phyloP scores from a whole-genome alignment of 2,797 vertebrate genomes.

The Potorous gilbertii region DNA sequence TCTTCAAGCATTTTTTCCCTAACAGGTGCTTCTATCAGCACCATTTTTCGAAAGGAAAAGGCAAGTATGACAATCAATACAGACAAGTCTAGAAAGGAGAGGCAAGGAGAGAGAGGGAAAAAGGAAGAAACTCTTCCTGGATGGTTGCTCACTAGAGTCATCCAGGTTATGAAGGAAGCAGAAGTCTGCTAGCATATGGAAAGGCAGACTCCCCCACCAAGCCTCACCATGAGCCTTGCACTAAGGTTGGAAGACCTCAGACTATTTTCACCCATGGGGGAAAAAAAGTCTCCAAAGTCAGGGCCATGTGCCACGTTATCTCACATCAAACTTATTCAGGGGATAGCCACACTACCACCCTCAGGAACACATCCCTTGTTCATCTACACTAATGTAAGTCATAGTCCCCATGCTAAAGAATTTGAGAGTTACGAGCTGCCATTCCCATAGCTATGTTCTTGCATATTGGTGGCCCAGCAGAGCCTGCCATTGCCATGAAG shows the following conservation, averaged over 20 bases:
- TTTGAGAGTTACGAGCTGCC: neutral
- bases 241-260: neutral
- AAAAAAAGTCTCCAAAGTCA: neutral
- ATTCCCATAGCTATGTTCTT: neutral
- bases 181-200: neutral
- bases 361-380: neutral
- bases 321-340: neutral
- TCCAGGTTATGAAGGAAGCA: neutral
- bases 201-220: neutral
- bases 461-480: neutral
- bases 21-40: neutral
- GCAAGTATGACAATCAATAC: neutral
- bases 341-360: neutral
- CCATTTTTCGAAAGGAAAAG: neutral
- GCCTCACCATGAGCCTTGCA: neutral
- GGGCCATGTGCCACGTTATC: neutral
- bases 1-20: neutral
- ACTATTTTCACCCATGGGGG: neutral
- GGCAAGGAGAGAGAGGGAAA: neutral
- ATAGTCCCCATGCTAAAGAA: neutral
- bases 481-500: neutral
- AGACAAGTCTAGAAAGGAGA: neutral
- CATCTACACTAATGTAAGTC: neutral
- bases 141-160: neutral
- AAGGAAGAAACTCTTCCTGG: neutral